Percentiles rank a stretch among this genome's conserved stretches.
These are phyloP conservation scores for Asbolus verrucosus DNA, from an alignment of 1,140 invertebrate species.

Conservation along the genomic window DNA sequence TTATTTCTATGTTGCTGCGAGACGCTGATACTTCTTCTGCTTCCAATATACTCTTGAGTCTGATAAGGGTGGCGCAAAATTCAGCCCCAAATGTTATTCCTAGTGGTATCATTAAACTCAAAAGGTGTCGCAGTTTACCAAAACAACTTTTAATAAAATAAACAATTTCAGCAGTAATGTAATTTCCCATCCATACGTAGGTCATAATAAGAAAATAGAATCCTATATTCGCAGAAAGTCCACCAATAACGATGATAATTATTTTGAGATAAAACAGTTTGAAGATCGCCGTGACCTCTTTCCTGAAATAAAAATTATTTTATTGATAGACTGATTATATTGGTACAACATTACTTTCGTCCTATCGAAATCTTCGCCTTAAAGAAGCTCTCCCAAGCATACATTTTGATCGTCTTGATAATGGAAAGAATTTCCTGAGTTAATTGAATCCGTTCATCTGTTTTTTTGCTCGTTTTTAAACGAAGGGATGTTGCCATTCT, in stretches of 20 bases:
- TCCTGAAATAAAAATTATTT: constrained; percentile 46
- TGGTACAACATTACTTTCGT: constrained; percentile 65
- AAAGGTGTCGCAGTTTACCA: constrained; percentile 78
- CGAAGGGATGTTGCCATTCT: constrained; percentile 75
- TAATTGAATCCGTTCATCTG: constrained; percentile 84
- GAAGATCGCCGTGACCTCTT: constrained; percentile 52
- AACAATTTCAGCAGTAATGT: constrained; percentile 80
- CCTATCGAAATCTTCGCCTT: constrained; percentile 71
- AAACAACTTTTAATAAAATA: constrained; percentile 82
- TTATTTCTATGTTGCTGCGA: constrained; percentile 20
- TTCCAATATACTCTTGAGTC: constrained; percentile 47
- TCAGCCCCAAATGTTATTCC: constrained; percentile 72
- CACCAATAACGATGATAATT: constrained; percentile 55
- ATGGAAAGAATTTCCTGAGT: constrained; percentile 93
- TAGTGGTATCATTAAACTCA: constrained; percentile 78
- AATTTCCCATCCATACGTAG: constrained; percentile 75
- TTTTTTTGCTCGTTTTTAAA: constrained; percentile 74
- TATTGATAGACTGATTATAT: constrained; percentile 21
- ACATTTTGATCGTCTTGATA: constrained; percentile 93
- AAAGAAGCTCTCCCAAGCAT: constrained; percentile 86
- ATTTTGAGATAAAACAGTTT: constrained; percentile 54
- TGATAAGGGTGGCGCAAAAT: constrained; percentile 46
- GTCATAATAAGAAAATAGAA: constrained; percentile 71
- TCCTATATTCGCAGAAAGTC: constrained; percentile 75
- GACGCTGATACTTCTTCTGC: constrained; percentile 43